These are phyloP conservation scores for Cynopterus sphinx DNA, from an alignment of 2,797 vertebrate species.

Conservation along the genomic window DNA sequence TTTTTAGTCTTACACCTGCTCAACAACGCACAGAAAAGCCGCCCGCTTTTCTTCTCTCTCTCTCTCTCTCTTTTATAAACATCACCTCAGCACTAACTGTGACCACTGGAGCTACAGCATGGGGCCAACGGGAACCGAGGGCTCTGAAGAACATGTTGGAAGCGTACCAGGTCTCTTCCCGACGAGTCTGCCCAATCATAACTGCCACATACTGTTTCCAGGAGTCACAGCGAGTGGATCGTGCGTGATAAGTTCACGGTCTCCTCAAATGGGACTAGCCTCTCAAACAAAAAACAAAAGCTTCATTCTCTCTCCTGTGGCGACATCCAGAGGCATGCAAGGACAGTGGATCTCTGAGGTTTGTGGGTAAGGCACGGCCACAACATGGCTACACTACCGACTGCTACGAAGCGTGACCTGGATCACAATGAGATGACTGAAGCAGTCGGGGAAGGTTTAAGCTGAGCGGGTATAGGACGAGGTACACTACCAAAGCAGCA, in stretches of 20 bases:
- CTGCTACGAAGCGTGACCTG: background rate
- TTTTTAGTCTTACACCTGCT: background rate
- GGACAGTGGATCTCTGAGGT: background rate
- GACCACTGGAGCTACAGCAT: background rate
- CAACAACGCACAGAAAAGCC: background rate
- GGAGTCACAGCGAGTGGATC: background rate
- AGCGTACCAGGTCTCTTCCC: background rate
- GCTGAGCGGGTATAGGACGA: background rate
- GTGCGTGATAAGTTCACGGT: fast-evolving
- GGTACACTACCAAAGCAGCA: background rate
- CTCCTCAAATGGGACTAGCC: background rate
- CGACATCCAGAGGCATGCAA: background rate
- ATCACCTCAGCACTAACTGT: background rate
- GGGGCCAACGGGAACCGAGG: background rate
- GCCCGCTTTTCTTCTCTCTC: background rate
- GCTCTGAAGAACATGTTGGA: background rate
- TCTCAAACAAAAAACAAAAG: background rate
- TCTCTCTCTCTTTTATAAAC: too few species aligned
- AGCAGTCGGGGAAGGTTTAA: background rate
- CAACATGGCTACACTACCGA: too few species aligned
- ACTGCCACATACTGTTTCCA: background rate
- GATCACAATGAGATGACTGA: background rate
- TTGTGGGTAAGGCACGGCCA: background rate
- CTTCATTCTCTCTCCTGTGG: background rate
- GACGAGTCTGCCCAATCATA: too few species aligned